Percentiles rank a stretch among this genome's conserved stretches.
These are phyloP conservation scores for Oncopodura yosiiana DNA, from an alignment of 1,140 invertebrate genomes.

Conservation along the genomic window DNA sequence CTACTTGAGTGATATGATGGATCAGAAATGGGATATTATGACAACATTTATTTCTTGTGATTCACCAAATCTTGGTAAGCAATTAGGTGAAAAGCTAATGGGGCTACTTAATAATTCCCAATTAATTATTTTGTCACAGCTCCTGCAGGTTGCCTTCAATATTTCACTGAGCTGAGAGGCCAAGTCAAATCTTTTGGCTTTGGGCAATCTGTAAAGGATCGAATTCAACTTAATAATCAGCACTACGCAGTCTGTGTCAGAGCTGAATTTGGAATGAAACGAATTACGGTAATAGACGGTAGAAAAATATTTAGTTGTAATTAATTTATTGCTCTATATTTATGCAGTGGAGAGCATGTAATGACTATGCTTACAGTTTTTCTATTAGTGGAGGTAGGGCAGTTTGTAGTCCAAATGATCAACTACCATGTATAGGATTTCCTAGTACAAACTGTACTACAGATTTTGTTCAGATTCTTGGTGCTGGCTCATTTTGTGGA, in stretches of 20 bases:
- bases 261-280: slow-evolving; percentile 14
- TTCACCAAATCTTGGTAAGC: slow-evolving; percentile 19
- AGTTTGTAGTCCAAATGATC: too few species aligned
- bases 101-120: too few species aligned
- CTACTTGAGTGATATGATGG: background rate
- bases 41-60: slow-evolving; percentile 25
- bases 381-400: too few species aligned
- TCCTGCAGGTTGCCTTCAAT: slow-evolving; percentile 26
- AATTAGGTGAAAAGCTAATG: too few species aligned
- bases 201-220: too few species aligned
- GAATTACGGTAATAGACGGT: slow-evolving; percentile 26
- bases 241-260: slow-evolving; percentile 24
- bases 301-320: too few species aligned
- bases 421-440: slow-evolving; percentile 8
- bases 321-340: too few species aligned
- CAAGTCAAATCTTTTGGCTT: slow-evolving; percentile 25
- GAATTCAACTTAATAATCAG: slow-evolving; percentile 23
- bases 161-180: slow-evolving; percentile 13
- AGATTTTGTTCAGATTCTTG: slow-evolving; percentile 24
- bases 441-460: background rate
- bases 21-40: slow-evolving; percentile 24
- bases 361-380: too few species aligned
- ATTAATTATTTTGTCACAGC: too few species aligned
- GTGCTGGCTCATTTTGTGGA: slow-evolving; percentile 22
- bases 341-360: too few species aligned